Conservation (phyloP, 2,888 invertebrate species). For the Drosophila fulvimacula region DNA sequence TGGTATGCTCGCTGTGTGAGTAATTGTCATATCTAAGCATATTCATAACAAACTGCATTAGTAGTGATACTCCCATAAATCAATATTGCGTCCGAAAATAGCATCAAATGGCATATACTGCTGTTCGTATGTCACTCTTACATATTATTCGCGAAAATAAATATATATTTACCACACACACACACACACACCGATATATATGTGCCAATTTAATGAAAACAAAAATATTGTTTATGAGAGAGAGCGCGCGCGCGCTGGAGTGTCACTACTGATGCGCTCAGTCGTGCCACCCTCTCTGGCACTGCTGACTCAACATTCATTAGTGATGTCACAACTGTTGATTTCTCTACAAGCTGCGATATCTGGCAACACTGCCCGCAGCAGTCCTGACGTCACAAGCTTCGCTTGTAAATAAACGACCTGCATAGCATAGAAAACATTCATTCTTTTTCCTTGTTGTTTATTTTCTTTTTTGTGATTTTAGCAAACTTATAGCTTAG, state of each 20-base stretch:
- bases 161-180: not conserved
- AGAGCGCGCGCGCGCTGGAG: not conserved
- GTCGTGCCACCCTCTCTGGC: not conserved
- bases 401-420: slow-evolving; percentile 1
- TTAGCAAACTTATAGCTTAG: slow-evolving; percentile 45
- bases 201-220: not conserved
- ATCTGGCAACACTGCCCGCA: slow-evolving; percentile 34
- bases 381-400: not conserved
- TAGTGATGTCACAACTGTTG: slow-evolving; percentile 25
- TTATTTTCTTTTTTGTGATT: slow-evolving; percentile 28
- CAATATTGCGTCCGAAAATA: too few species aligned
- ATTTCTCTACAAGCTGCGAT: not conserved
- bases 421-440: not conserved
- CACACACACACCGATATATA: not conserved
- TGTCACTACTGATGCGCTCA: not conserved
- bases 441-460: slow-evolving; percentile 13
- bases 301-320: too few species aligned
- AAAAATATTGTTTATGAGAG: not conserved
- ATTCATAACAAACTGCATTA: not conserved
- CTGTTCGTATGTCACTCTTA: not conserved
- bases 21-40: slow-evolving; percentile 2
- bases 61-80: not conserved
- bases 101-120: too few species aligned
- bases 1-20: not conserved
- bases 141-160: not conserved